Conservation (phyloP, 2,888 invertebrate species). For the Dione vanillae region DNA sequence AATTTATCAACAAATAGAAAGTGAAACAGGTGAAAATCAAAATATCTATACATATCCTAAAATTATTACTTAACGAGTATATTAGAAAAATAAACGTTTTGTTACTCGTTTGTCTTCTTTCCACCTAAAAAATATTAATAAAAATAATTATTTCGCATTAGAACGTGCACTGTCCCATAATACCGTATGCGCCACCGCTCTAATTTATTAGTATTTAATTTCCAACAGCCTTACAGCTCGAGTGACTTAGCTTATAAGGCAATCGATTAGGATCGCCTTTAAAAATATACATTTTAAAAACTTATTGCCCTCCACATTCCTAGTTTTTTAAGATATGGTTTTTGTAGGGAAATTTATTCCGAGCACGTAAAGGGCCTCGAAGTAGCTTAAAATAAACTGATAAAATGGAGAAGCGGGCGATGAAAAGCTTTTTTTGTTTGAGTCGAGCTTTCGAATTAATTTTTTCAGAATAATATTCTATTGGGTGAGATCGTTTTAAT, state of each 20-base stretch:
- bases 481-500: background rate
- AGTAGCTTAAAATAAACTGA: slow-evolving; percentile 51
- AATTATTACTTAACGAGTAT: too few species aligned
- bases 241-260: background rate
- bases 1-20: too few species aligned
- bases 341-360: slow-evolving; percentile 51
- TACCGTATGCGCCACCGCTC: too few species aligned
- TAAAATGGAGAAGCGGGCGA: slow-evolving; percentile 47
- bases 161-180: too few species aligned
- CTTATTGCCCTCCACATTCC: slow-evolving; percentile 30
- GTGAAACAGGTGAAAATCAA: too few species aligned
- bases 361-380: slow-evolving; percentile 48
- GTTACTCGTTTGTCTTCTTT: too few species aligned
- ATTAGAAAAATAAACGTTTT: too few species aligned
- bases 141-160: too few species aligned
- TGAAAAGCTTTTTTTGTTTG: slow-evolving; percentile 37
- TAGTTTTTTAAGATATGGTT: slow-evolving; percentile 37
- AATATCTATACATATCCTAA: too few species aligned
- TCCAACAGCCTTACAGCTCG: background rate
- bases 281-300: slow-evolving; percentile 22
- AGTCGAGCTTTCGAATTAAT: slow-evolving; percentile 36
- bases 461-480: slow-evolving; percentile 13
- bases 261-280: slow-evolving; percentile 20
- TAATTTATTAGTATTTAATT: background rate
- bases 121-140: too few species aligned